Evolutionary conservation across 2,797 vertebrate genomes (phyloP), one percentile per base, ranked within the genome.

Genomic region (Lacerta bilineata): DNA sequence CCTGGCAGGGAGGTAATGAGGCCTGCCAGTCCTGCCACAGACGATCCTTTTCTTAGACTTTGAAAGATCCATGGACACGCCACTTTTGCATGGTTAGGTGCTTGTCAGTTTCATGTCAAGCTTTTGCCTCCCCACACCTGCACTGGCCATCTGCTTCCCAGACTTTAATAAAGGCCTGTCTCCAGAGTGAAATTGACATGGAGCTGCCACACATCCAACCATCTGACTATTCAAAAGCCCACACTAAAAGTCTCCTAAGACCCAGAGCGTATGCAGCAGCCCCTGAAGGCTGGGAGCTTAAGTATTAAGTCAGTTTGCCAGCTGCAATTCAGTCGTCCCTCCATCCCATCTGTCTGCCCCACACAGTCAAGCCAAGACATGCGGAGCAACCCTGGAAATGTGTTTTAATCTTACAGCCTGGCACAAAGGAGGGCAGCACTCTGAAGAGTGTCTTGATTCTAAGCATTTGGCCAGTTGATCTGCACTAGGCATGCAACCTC

Each of bases 171-270:
- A 77, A 88, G 46, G n/a, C 75, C 76, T 71, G 29, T 72, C 82
- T 33, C 77, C 39, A 79, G 66, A 84, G 64, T 43, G 36, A 88
- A 84, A 84, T 11, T 79, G 87, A 33, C 76, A 43, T 78, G 81
- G 71, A 84, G 11, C 68, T 80, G 17, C 66, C 46, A 72, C 33
- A 29, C 4, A 80, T 61, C 66, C 39, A 72, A 27, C 50, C 50
- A 84, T 43, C 75, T 88, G 75, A 71, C 55, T 84, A 8, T 79
- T 41, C 27, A 33, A 39, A 79, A 39, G 2, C 61, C 75, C 68
- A 20, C 66, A 17, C 29, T n/a, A 23, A 84, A 78, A 61, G 50
- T 46, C 55, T 79, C 75, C 59, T 61, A 39, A 79, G 46, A 43
- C 13, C 55, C 36, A 69, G 27, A 59, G 71, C 72, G 68, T 83